Evolutionary conservation across 2,797 vertebrate species (phyloP), one percentile per base, ranked within the genome.

Genomic region (Lutjanus argentimaculatus): DNA sequence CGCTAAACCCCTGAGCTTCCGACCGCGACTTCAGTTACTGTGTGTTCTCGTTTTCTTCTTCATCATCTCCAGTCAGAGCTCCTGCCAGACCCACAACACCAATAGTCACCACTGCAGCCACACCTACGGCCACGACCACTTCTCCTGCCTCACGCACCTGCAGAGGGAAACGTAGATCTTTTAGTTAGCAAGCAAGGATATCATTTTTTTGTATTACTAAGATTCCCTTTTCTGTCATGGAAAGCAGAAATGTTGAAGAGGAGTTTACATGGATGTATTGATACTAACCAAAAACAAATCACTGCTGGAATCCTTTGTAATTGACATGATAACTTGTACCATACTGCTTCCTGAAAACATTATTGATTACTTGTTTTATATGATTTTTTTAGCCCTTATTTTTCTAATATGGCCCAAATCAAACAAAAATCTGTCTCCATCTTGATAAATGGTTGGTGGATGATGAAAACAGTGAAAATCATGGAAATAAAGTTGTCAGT

Each of bases 91-190:
- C 91, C 3, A 89, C 3, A 3, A 91, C 0, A 8, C 89, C 94
- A 0, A 94, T 0, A 42, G 40, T 67, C 7, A 88, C 2, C 0
- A 51, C 4, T 0, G 85, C n/a, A 15, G 68, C 77, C 1, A 72
- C 0, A 0, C 93, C 89, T 1, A 75, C 56, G 0, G 17, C 43
- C 45, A 88, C 0, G 3, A 19, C 90, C 0, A 36, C 11, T 74
- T 94, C 80, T 65, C 87, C 83, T 1, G 86, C 94, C 5, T 88
- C 65, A 21, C 82, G 70, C 66, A 96, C 95, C 95, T 96, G 86
- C 58, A 72, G 63, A 82, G 25, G 49, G 14, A 45, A 69, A 75
- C 2, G 6, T 4, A 58, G 16, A 56, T 8, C 8, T 49, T 46
- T 56, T 1, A 63, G 40, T 30, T 8, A 4, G 43, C 42, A 42